A percentile compares a stretch with the other conserved stretches of the same genome.
These are phyloP conservation scores for Mesocricetus auratus DNA, from an alignment of 2,113 vertebrate species.

Conservation along the genomic window DNA sequence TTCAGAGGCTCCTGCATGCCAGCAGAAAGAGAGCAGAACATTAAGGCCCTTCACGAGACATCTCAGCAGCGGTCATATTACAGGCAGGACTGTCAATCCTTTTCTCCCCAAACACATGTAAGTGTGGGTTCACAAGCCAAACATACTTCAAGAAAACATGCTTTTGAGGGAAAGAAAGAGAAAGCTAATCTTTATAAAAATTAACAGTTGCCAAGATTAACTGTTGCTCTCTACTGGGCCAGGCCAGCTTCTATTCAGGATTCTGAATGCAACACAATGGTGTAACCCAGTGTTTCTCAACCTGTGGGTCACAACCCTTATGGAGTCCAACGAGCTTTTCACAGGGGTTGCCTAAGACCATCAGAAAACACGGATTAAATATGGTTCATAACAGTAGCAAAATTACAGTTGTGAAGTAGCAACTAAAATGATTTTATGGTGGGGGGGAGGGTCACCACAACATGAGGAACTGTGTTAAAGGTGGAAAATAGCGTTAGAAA, in stretches of 20 bases:
- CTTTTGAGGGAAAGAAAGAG: not conserved
- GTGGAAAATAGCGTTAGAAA: not conserved
- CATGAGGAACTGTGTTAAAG: not conserved
- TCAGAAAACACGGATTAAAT: not conserved
- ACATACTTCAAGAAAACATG: not conserved
- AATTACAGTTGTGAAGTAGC: not conserved
- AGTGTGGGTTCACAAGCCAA: not conserved
- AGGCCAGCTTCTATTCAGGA: not conserved
- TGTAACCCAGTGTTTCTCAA: not conserved
- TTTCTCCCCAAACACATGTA: not conserved
- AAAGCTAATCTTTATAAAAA: conserved; percentile 5
- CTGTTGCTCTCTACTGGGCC: not conserved
- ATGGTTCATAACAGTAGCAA: not conserved
- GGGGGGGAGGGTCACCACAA: not conserved
- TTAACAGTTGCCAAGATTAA: not conserved
- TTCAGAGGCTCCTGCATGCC: not conserved
- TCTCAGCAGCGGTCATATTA: not conserved
- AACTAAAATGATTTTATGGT: not conserved
- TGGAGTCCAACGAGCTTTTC: not conserved
- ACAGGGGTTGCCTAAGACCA: not conserved
- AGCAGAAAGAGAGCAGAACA: not conserved
- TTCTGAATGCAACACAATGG: not conserved
- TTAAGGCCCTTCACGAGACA: not conserved
- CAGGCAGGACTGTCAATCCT: not conserved
- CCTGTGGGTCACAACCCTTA: not conserved